Evolutionary conservation across 2,113 vertebrate genomes (phyloP), one percentile per base, ranked within the genome.

Genomic region (Conger conger): DNA sequence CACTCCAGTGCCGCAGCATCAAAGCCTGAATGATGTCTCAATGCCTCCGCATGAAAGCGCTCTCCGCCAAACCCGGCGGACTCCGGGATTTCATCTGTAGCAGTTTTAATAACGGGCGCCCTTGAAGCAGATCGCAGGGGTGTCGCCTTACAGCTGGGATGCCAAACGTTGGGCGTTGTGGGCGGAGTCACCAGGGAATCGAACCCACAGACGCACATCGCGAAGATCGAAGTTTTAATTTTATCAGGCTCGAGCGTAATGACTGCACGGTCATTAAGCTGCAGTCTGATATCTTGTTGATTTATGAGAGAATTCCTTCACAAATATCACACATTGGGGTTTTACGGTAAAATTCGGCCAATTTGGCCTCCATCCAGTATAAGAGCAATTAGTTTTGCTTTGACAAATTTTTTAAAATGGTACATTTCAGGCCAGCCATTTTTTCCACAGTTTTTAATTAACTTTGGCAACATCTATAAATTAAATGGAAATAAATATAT

Each of bases 41-140:
- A 13, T 50, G n/a, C 76, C 33, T 33, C 82, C 27, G 36, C 30
- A 30, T 54, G 42, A 84, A 78, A 57, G 45, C 4, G 36, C 33
- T 50, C 57, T 16, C 23, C 73, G 23, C 33, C 27, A 77, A 84
- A 33, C 57, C 57, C 23, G 27, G 27, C 57, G 15, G 68, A 33
- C 27, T 73, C n/a, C 7, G 27, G 68, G 73, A 79, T 79, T 84
- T 33, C 83, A 78, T 84, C 57, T 33, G 35, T 50, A 30, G n/a
- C 68, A 33, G n/a, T 33, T 33, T 73, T 30, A n/a, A 30, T 30
- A 33, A 33, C 2, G n/a, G 6, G n/a, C 27, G 8, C n/a, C 0
- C 18, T 9, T 30, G 63, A 73, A 13, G n/a, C 4, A 27, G 68
- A 30, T 33, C 27, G 15, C 11, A 27, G n/a, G 60, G 20, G 68